Evolutionary conservation across 2,113 vertebrate genomes (phyloP).

Genomic region (Proteles cristata): DNA sequence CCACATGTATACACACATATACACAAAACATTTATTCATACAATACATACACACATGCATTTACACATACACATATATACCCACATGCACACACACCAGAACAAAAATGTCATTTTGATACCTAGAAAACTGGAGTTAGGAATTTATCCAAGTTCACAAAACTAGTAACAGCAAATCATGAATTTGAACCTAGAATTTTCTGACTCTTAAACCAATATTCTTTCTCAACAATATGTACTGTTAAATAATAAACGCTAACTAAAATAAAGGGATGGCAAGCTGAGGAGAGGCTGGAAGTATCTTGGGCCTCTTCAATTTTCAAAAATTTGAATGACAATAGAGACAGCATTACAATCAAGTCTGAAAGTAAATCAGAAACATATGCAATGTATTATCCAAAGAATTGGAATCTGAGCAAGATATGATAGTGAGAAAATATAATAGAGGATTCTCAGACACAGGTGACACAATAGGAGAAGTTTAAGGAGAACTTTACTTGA

Average conservation of each 20-base stretch:
- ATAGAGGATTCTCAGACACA: not conserved
- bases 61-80: not conserved
- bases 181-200: not conserved
- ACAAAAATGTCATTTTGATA: not conserved
- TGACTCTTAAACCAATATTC: not conserved
- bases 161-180: not conserved
- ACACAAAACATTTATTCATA: not conserved
- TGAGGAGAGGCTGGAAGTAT: not conserved
- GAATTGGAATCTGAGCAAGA: not conserved
- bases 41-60: not conserved
- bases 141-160: not conserved
- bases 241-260: not conserved
- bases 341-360: not conserved
- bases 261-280: not conserved
- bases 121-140: not conserved
- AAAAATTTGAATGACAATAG: not conserved
- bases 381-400: not conserved
- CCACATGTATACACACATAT: not conserved
- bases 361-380: slow-evolving; percentile 24
- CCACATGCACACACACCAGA: not conserved
- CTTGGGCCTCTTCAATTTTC: not conserved
- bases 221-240: not conserved
- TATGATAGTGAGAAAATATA: not conserved
- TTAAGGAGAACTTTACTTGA: not conserved
- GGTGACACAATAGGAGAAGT: not conserved